These are phyloP conservation scores for Phaedon cochleariae DNA, from an alignment of 2,888 invertebrate genomes.

Conservation along the genomic window DNA sequence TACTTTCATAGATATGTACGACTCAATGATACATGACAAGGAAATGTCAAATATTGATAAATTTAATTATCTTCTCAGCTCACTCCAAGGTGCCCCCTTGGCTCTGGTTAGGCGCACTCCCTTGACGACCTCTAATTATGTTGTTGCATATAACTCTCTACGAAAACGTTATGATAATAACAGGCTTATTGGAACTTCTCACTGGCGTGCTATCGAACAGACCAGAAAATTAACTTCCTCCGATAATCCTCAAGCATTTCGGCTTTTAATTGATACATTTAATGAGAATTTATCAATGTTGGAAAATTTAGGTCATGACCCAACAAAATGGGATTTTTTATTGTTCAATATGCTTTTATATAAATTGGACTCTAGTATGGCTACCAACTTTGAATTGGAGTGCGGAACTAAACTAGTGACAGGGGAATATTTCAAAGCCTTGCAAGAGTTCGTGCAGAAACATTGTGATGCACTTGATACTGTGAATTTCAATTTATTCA, in stretches of 20 bases:
- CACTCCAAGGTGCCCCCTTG: no score
- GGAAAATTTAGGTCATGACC: no score
- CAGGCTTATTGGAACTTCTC: neutral
- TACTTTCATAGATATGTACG: neutral
- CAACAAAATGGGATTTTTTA: neutral
- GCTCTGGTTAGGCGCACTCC: neutral
- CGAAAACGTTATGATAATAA: neutral
- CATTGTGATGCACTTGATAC: neutral
- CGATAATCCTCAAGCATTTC: neutral
- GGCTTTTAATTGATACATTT: neutral
- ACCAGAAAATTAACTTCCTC: neutral
- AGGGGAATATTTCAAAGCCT: neutral
- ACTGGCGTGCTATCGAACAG: neutral
- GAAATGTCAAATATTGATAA: no score
- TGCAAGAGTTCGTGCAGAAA: neutral
- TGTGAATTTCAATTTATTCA: neutral
- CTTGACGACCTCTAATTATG: neutral
- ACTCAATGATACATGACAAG: neutral
- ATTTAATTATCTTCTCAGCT: no score
- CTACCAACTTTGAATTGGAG: neutral
- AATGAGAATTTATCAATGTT: neutral
- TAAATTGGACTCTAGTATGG: neutral
- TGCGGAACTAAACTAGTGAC: neutral
- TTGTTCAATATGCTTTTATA: neutral
- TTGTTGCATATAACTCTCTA: neutral